Evolutionary conservation across 53 echinoderm and acorn worm genomes (phyloP).

Genomic region (Temnopleurus reevesii): DNA sequence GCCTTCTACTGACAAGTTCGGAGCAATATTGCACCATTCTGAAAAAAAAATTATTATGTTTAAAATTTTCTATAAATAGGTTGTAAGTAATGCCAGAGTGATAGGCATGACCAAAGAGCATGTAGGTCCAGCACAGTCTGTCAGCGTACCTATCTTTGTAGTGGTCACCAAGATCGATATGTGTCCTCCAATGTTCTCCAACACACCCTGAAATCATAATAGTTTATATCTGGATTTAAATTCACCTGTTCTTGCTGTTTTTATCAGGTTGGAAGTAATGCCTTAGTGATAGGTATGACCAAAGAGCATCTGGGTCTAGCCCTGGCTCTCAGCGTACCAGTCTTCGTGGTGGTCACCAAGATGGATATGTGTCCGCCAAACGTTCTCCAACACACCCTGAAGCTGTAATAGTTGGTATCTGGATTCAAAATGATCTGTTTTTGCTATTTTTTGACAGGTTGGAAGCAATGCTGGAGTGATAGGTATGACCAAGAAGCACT

Average conservation of each 20-base stretch:
- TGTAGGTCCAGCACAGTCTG: conserved; percentile 84
- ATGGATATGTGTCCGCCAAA: too few species aligned
- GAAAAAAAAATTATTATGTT: too few species aligned
- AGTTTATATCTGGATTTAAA: too few species aligned
- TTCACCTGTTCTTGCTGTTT: too few species aligned
- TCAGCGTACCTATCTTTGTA: conserved; percentile 92
- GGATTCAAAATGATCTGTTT: too few species aligned
- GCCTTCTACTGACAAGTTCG: too few species aligned
- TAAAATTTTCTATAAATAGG: too few species aligned
- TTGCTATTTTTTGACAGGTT: too few species aligned
- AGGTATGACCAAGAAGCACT: conserved; percentile 99
- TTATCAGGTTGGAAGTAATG: conserved; percentile 96
- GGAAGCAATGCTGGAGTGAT: conserved; percentile 98
- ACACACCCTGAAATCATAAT: conserved; percentile 92
- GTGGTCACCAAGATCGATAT: too few species aligned
- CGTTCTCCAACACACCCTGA: conserved; percentile 84
- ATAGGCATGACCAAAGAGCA: too few species aligned
- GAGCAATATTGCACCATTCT: too few species aligned
- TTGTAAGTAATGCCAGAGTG: conserved; percentile 93
- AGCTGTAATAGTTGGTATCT: too few species aligned
- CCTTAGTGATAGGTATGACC: conserved; percentile 94
- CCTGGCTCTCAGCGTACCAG: conserved; percentile 90
- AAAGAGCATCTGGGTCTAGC: conserved; percentile 90
- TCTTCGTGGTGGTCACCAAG: conserved; percentile 96
- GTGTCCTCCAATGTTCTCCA: conserved; percentile 87